Evolutionary conservation across 2,113 vertebrate genomes (phyloP), one percentile per base, ranked within the genome.

Genomic region (Lycaon pictus): DNA sequence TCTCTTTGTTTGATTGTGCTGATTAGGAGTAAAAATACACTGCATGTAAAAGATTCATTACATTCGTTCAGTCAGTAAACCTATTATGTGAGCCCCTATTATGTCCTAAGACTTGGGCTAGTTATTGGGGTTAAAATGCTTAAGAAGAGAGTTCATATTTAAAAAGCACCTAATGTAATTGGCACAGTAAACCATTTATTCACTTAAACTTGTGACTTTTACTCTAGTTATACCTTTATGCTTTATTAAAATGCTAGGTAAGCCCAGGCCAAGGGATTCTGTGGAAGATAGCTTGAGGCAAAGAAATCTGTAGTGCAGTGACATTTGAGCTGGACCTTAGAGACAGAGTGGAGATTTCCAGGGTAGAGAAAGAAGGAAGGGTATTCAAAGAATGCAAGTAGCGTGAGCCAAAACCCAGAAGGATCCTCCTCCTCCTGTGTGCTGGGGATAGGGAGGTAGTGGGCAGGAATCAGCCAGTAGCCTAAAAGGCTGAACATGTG

Each of bases 21-120:
- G 23, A 63, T 80, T 32, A 92, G 85, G 81, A 86, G 20, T 23
- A 56, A 71, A 74, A 51, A 63, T 60, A 85, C 8, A 71, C 20
- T 9, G 32, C 13, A 80, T 48, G 29, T 23, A 72, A 71, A 81
- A 93, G 12, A 85, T 71, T 80, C 93, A 35, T 58, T 93, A 84
- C 11, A 94, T 77, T 90, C 1, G 80, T 88, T 97, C 29, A 80
- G 32, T 83, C 25, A 72, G n/a, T 51, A 95, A 74, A 19, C 7
- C 11, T 76, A 67, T 80, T 60, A 48, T 16, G 12, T 80, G 35
- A 74, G 16, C 58, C 32, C 11, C 25, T 76, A 65, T 27, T 88
- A 8, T 63, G 32, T 60, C 4, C 22, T 69, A 86, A 81, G 35
- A 11, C 69, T 35, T 94, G 56, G 37, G 37, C 6, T 87, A 79